A percentile compares a stretch with the other conserved stretches of the same genome.
phyloP scores from a whole-genome alignment of 2,113 vertebrate species.

The Craseonycteris thonglongyai region DNA sequence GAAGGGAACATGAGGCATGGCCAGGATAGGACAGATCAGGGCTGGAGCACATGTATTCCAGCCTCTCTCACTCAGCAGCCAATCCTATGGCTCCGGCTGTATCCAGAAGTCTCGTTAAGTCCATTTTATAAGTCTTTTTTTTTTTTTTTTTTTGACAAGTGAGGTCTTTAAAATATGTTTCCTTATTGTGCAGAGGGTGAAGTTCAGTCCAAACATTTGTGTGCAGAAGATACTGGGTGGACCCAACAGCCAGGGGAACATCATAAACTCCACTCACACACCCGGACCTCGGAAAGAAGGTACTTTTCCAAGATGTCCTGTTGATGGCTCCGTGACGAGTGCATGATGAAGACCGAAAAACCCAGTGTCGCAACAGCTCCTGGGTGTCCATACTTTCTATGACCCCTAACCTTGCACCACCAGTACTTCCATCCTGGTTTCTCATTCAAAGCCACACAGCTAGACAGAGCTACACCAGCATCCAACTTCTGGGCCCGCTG shows the following conservation, averaged over 20 bases:
- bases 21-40: neutral
- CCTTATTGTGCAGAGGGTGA: constrained; percentile 64
- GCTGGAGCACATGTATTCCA: neutral
- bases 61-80: neutral
- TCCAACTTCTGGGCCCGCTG: neutral
- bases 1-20: neutral
- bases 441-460: neutral
- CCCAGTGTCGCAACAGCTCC: neutral
- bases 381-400: neutral
- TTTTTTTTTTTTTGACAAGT: constrained; percentile 63
- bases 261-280: neutral
- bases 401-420: neutral
- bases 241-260: neutral
- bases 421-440: neutral
- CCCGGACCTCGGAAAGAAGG: neutral
- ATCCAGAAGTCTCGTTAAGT: constrained; percentile 56
- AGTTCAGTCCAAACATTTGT: constrained; percentile 58
- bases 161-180: constrained; percentile 62
- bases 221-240: neutral
- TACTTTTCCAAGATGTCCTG: neutral
- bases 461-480: neutral
- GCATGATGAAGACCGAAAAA: neutral
- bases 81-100: neutral
- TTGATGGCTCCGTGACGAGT: neutral
- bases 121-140: constrained; percentile 55